A percentile compares a stretch with the other conserved stretches of the same genome.
phyloP scores from a whole-genome alignment of 2,888 invertebrate genomes.

The Phrixothrix hirtus region DNA sequence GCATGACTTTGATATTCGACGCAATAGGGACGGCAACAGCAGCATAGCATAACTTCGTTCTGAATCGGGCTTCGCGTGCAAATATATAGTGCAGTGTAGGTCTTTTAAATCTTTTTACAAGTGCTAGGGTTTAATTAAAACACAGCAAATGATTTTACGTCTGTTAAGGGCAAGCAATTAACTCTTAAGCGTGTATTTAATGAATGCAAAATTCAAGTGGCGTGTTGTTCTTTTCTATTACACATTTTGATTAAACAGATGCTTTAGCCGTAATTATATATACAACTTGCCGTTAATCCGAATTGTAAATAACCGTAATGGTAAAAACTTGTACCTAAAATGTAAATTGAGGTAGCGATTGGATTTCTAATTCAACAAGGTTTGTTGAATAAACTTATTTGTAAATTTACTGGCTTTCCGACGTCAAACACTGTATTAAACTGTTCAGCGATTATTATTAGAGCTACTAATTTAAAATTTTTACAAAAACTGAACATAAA shows the following conservation, averaged over 20 bases:
- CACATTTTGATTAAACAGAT: conserved; percentile 1
- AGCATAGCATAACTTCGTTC: too few species aligned
- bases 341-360: conserved; percentile 4
- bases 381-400: too few species aligned
- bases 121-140: conserved; percentile 19
- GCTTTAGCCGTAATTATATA: neutral
- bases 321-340: conserved; percentile 3
- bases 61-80: conserved; percentile 6
- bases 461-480: too few species aligned
- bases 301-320: conserved; percentile 3
- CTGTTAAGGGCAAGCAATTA: conserved; percentile 22
- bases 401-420: too few species aligned
- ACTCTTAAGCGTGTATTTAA: conserved; percentile 20
- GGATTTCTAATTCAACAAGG: neutral
- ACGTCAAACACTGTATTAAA: too few species aligned
- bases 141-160: conserved; percentile 24
- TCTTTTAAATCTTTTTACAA: conserved; percentile 21
- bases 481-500: too few species aligned
- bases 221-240: conserved; percentile 18
- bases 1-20: conserved; percentile 17
- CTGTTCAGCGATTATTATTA: too few species aligned
- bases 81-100: conserved; percentile 14
- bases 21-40: neutral
- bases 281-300: neutral
- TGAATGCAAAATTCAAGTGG: conserved; percentile 23